Evolutionary conservation across 1,140 invertebrate genomes (phyloP), one percentile per base, ranked within the genome.

Genomic region (Drosophila ambigua): DNA sequence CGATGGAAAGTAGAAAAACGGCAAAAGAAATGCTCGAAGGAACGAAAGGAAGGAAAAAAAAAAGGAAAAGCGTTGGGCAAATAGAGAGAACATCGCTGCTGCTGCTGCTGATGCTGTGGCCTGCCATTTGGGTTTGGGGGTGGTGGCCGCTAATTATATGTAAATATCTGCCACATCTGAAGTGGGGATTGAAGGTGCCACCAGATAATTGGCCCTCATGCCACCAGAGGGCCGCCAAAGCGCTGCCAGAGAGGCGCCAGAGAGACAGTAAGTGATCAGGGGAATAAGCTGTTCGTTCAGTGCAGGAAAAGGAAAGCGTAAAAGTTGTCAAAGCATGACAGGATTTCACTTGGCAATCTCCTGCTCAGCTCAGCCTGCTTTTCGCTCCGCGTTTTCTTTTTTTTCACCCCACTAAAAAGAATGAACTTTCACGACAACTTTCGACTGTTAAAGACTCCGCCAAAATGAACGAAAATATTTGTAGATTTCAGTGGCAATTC

Each of bases 81-180:
- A 66, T 39, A 46, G 26, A 24, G 28, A 52, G 53, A 61, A 48
- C 59, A 49, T 31, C 53, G 67, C 28, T 43, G 60, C 44, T 57
- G 46, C 57, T 41, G 48, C 28, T 39, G 35, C 20, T 23, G 72
- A 53, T 44, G 46, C 72, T 60, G 57, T 61, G 71, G 65, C 51
- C 59, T 75, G 65, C 54, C 58, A 72, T 62, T 72, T 57, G 62
- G 35, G 35, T 39, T 13, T 39, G 11, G 26, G 6, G 26, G 0
- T 5, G 11, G 35, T 9, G 35, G 62, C 53, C 79, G 75, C 82
- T 88, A 87, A 87, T 87, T 87, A 87, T 82, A 88, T 88, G 82
- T 72, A 87, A 87, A 87, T 88, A 87, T 71, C 77, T 87, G 54
- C 51, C 67, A 76, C 24, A 49, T 39, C 35, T 39, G 52, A 61